Base-by-base conservation (phyloP, 2,797 vertebrate genomes). In the Discoglossus pictus region DNA sequence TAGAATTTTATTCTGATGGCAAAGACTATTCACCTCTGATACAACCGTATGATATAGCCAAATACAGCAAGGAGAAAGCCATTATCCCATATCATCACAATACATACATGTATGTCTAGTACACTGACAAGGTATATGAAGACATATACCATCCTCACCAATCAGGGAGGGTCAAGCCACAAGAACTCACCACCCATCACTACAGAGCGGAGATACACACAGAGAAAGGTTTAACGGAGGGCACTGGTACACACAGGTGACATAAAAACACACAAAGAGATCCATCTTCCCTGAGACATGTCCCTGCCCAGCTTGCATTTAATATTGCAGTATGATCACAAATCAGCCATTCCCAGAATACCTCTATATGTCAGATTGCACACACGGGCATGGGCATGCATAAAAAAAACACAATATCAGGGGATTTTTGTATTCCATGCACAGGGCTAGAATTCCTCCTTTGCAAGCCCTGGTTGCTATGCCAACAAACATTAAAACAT, bases 381-480 rank as follows among this genome's bases (percentile, higher is more conserved):
- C 34, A 50, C 43, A 69, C 16, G 42, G 61, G 73, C 59, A 73
- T 31, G 74, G 51, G 74, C 54, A 79, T 56, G 27, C 1, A 35
- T 17, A 55, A 23, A 47, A 61, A 54, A 50, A 52, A 47, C 18
- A 52, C 51, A 43, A 61, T 73, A 76, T 82, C 82, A 83, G 81
- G 80, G 73, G 77, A 71, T 43, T 50, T 70, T 53, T 71, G 65
- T 73, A 78, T 77, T 77, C 74, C 12, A 47, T 66, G 77, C 77
- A 81, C 76, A 80, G 80, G 76, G 75, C 80, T 79, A 75, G 75
- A 76, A 83, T 76, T 82, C 78, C 75, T 76, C 51, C 85, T 86
- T 88, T 89, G 88, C 89, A 84, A 83, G 87, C 88, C 81, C 88
- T 67, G 79, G 95, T 98, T 95, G 92, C 95, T 92, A 96, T 98